These are phyloP conservation scores for Lasioglossum albipes DNA, from an alignment of 1,140 invertebrate species.

Conservation along the genomic window DNA sequence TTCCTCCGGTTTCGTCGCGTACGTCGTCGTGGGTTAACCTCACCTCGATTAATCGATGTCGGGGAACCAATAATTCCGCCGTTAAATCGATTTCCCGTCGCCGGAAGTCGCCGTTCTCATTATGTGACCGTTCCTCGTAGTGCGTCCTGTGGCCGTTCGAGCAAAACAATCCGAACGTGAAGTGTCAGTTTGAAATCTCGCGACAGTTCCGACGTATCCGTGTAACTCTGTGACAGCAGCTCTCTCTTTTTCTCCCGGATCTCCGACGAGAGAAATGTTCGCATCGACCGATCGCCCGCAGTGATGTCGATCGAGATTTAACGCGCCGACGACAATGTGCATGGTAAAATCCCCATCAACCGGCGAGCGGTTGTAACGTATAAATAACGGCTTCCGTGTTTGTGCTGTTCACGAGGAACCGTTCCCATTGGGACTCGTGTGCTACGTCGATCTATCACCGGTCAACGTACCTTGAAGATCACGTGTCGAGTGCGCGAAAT, in stretches of 20 bases:
- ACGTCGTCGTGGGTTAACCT: neutral
- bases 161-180: neutral
- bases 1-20: too few relatives aligned
- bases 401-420: neutral
- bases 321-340: too few relatives aligned
- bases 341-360: too few relatives aligned
- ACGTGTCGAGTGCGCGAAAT: conserved; percentile 24
- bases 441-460: neutral
- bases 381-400: too few relatives aligned
- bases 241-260: too few relatives aligned
- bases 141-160: too few relatives aligned
- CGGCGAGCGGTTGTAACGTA: too few relatives aligned
- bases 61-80: neutral
- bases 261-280: too few relatives aligned
- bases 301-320: neutral
- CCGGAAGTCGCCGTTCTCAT: too few relatives aligned
- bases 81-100: neutral
- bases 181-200: neutral
- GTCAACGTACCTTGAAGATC: neutral
- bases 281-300: neutral
- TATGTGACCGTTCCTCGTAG: too few relatives aligned
- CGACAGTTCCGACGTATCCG: neutral
- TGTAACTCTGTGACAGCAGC: neutral
- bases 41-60: neutral
- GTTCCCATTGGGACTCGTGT: neutral